A percentile compares a stretch with the other conserved stretches of the same genome.
Conservation (phyloP, 2,113 vertebrate species). For the Eubucco bourcierii region DNA sequence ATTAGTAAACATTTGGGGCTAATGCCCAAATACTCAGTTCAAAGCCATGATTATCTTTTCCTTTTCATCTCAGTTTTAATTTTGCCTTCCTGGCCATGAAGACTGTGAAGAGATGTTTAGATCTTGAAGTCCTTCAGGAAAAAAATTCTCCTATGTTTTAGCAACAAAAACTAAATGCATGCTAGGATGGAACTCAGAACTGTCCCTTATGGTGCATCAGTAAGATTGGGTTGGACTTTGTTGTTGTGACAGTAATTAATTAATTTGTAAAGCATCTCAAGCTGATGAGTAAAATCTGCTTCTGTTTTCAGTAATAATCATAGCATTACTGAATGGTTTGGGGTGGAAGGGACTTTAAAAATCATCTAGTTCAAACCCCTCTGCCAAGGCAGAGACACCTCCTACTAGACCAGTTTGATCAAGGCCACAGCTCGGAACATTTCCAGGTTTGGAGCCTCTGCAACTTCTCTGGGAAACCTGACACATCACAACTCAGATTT, state of each 20-base stretch:
- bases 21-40: constrained; percentile 21
- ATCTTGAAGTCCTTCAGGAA: neutral
- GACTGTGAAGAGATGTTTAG: neutral
- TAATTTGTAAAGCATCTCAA: neutral
- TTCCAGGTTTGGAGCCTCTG: too few relatives aligned
- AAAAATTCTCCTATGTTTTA: neutral
- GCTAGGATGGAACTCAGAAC: neutral
- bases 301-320: neutral
- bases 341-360: too few relatives aligned
- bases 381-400: too few relatives aligned
- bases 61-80: constrained; percentile 25
- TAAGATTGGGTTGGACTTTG: neutral
- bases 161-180: neutral
- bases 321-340: too few relatives aligned
- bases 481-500: neutral
- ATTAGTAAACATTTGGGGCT: constrained; percentile 32
- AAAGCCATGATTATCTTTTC: constrained; percentile 23
- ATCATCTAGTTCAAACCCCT: too few relatives aligned
- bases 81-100: constrained; percentile 2
- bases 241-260: neutral
- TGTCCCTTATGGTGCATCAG: neutral
- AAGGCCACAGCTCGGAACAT: too few relatives aligned
- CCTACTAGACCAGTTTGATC: too few relatives aligned
- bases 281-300: neutral
- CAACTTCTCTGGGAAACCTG: too few relatives aligned